phyloP scores from a whole-genome alignment of 2,113 vertebrate species.

The Cyanistes caeruleus region DNA sequence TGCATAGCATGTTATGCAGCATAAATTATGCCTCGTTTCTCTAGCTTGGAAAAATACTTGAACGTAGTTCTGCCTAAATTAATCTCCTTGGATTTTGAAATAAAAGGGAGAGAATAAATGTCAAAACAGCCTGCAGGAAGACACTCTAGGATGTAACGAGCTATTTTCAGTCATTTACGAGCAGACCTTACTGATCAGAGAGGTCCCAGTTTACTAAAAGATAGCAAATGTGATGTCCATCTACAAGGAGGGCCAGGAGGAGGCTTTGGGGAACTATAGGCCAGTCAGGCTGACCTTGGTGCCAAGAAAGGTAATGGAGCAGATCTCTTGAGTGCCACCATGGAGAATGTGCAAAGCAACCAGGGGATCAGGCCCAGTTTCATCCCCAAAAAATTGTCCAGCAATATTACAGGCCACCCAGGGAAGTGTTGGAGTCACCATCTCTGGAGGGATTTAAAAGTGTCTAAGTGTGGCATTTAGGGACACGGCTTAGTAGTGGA shows the following conservation, averaged over 20 bases:
- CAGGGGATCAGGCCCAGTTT: not conserved
- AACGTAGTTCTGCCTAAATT: not conserved
- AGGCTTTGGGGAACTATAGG: not conserved
- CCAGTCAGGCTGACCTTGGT: not conserved
- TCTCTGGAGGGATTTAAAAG: not conserved
- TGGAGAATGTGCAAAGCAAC: too few relatives aligned
- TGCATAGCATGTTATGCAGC: not conserved
- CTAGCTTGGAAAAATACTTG: not conserved
- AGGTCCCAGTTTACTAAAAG: not conserved
- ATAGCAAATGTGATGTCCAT: not conserved
- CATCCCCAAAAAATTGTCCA: not conserved
- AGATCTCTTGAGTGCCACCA: not conserved
- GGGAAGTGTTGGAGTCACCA: not conserved
- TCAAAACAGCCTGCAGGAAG: not conserved
- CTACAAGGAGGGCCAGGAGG: not conserved
- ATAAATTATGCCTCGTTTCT: not conserved
- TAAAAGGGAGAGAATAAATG: not conserved
- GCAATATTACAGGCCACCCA: not conserved
- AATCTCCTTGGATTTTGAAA: not conserved
- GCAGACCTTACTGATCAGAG: not conserved
- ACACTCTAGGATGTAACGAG: not conserved
- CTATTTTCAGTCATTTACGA: not conserved
- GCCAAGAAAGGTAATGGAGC: not conserved
- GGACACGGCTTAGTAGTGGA: rapidly evolving
- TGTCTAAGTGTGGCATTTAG: not conserved